Percentiles rank a stretch among this genome's conserved stretches.
phyloP scores from a whole-genome alignment of 2,113 vertebrate species.

The Oreochromis niloticus region DNA sequence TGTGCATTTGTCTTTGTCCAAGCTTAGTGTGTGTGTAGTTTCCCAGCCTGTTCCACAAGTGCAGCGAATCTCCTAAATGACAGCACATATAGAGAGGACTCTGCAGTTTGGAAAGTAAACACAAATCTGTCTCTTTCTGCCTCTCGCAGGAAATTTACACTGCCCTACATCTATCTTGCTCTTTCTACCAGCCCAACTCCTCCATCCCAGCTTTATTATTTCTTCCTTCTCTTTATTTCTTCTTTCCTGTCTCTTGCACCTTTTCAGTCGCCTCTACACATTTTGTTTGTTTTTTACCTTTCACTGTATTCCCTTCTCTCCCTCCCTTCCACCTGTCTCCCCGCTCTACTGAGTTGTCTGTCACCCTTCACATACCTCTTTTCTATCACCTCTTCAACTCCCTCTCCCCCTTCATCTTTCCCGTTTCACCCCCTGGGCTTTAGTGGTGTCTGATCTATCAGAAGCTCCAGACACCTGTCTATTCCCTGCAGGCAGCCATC shows the following conservation, averaged over 20 bases:
- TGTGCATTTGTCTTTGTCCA: neutral
- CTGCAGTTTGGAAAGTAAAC: neutral
- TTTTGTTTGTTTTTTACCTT: neutral
- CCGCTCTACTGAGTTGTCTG: constrained; percentile 12
- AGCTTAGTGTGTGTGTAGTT: neutral
- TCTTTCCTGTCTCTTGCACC: neutral
- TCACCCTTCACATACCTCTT: neutral
- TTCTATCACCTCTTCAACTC: neutral
- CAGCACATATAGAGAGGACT: neutral
- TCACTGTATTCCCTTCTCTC: neutral
- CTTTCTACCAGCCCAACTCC: neutral
- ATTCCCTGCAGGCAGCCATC: constrained; percentile 52
- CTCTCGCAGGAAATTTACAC: neutral
- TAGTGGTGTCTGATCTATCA: constrained; percentile 46
- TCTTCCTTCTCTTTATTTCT: neutral
- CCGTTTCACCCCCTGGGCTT: constrained; percentile 13
- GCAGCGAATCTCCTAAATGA: constrained; percentile 2
- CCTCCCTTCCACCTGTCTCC: neutral
- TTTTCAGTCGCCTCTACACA: neutral
- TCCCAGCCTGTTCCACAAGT: neutral
- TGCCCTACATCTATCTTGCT: neutral
- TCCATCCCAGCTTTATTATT: neutral
- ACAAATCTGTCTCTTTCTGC: neutral
- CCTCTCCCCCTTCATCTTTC: neutral
- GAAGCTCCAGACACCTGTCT: constrained; percentile 53